Evolutionary conservation across 2,888 invertebrate genomes (phyloP).

Genomic region (Fabriciana adippe): DNA sequence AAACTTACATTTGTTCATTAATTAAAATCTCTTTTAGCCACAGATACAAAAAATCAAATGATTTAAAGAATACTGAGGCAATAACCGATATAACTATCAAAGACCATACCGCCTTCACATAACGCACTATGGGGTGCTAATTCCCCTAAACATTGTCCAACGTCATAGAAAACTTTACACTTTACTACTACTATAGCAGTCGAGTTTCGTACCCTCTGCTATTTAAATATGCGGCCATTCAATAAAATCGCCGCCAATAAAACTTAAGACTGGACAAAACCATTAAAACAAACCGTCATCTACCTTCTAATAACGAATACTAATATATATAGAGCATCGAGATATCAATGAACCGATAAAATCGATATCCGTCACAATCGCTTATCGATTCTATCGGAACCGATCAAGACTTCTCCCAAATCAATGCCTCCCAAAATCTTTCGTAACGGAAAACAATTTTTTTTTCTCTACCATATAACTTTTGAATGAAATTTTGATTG

Average conservation of each 20-base stretch:
- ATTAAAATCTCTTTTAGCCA: neutral
- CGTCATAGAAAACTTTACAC: constrained; percentile 62
- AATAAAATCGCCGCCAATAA: constrained; percentile 79
- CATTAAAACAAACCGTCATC: constrained; percentile 63
- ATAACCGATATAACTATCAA: constrained; percentile 32
- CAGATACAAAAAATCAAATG: neutral
- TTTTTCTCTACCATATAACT: constrained; percentile 41
- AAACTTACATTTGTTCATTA: neutral
- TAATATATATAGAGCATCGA: constrained; percentile 38
- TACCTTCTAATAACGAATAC: constrained; percentile 47
- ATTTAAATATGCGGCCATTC: constrained; percentile 73
- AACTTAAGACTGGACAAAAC: constrained; percentile 68
- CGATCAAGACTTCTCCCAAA: constrained; percentile 9
- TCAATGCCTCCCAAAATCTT: constrained; percentile 31
- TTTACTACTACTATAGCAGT: constrained; percentile 53
- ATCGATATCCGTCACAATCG: constrained; percentile 1
- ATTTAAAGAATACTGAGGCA: constrained; percentile 31
- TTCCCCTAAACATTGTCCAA: constrained; percentile 51
- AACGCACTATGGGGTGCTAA: constrained; percentile 51
- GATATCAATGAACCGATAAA: constrained; percentile 20
- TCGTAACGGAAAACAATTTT: constrained; percentile 44
- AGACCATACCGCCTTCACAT: constrained; percentile 52
- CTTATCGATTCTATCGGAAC: constrained; percentile 17
- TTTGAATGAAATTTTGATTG: constrained; percentile 51
- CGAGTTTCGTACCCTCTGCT: constrained; percentile 45